Conservation (phyloP, 2,113 vertebrate species). For the Gambusia affinis region DNA sequence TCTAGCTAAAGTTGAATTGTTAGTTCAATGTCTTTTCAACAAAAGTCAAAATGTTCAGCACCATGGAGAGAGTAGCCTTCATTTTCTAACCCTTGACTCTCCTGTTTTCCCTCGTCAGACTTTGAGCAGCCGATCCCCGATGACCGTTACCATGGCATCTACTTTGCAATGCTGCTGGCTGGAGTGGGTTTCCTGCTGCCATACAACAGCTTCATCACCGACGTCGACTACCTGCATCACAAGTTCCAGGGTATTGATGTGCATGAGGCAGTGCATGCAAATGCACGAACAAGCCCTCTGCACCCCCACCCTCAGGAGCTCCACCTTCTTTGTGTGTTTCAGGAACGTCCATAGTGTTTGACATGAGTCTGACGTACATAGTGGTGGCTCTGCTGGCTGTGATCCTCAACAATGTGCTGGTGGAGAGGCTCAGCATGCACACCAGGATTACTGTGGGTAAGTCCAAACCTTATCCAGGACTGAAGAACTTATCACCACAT, state of each 20-base stretch:
- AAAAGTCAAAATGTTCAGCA: too few relatives aligned
- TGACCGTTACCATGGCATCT: constrained; percentile 95
- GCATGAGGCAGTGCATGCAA: neutral
- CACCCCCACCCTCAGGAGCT: neutral
- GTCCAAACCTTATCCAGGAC: constrained; percentile 27
- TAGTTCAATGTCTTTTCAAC: too few relatives aligned
- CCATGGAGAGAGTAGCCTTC: neutral
- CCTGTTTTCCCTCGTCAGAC: constrained; percentile 56
- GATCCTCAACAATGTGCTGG: constrained; percentile 93
- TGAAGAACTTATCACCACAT: too few relatives aligned
- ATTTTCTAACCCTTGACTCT: constrained; percentile 32
- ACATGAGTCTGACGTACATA: constrained; percentile 98
- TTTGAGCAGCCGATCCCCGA: constrained; percentile 87
- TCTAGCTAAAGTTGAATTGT: neutral
- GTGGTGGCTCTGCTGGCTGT: constrained; percentile 91
- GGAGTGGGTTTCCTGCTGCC: constrained; percentile 97
- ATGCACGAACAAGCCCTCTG: neutral
- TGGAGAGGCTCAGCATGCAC: constrained; percentile 93
- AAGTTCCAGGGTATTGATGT: constrained; percentile 88
- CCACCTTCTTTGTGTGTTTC: constrained; percentile 32
- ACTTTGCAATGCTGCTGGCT: constrained; percentile 96
- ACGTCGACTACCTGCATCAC: constrained; percentile 96
- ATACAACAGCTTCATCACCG: constrained; percentile 98
- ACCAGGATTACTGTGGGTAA: constrained; percentile 93
- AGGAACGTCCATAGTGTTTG: constrained; percentile 97